Base-by-base conservation (phyloP, 1,140 invertebrate species). In the Leptinotarsa lineolata region DNA sequence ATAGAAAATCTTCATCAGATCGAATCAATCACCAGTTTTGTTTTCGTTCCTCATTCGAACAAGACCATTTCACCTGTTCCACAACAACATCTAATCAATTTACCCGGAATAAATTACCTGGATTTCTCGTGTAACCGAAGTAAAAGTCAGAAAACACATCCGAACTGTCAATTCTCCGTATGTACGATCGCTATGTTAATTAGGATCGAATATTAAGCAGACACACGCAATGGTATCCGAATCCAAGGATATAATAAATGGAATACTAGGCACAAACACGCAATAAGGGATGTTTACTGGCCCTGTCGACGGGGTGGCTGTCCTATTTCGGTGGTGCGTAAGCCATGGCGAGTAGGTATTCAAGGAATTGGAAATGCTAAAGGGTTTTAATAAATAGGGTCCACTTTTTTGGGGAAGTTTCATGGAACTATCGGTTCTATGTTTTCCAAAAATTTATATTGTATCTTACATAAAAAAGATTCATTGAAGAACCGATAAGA, bases 191-290 rank as follows among this genome's bases (percentile, higher is more conserved):
- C 48, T 54, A 18, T 66, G 73, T 73, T 61, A 69, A 68, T 74
- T 69, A 68, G 46, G 48, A 59, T 68, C 68, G 73, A 70, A 69
- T 54, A 70, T 71, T 68, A 58, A 70, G 63, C 61, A 68, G 65
- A 64, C 48, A 69, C 61, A 48, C 48, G 68, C 72, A 68, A 45
- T 15, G 63, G 72, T 44, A 73, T 67, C 63, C 72, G 58, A 58
- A 73, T 60, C 72, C 39, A 44, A 66, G 48, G 67, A 68, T 73
- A 61, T 39, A 21, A 59, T 18, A 46, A 24, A 20, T 24, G 59
- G 61, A 66, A 73, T 66, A 39, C 39, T 54, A 54, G 64, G 39
- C 15, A 30, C 4, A 39, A 30, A 39, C 64, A 66, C 30, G 64
- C 64, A 30, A 66, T 66, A 66, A 66, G 64, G 39, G 39, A 13